Evolutionary conservation across 2,797 vertebrate genomes (phyloP), one percentile per base, ranked within the genome.

Genomic region (Phoebastria nigripes): DNA sequence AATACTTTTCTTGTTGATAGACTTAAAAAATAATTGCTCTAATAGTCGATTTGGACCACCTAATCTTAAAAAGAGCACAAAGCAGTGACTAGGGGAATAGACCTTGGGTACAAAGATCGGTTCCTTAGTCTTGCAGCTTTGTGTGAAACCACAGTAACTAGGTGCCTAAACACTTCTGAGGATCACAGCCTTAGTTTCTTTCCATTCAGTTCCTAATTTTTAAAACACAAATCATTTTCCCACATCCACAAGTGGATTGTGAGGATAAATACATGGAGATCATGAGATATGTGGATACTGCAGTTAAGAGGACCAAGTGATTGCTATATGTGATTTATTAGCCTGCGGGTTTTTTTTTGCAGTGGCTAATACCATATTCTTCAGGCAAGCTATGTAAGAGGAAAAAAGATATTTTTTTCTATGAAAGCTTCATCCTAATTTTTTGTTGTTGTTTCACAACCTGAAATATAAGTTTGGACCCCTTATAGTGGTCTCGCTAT

Each of bases 61-160:
- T 81, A 46, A 56, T 74, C 37, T 85, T 72, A 66, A 59, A 84
- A 93, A 58, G 41, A 82, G 5, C 25, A 62, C 55, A 77, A 76
- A 89, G 9, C 24, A 82, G 16, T 59, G 35, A 55, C 6, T 10
- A 67, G 18, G 22, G 16, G 41, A 85, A 42, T 31, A 71, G 52
- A 90, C 4, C 15, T 21, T 51, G 52, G 26, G 9, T 55, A 42
- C 41, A 74, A 81, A 67, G 37, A 71, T 46, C 3, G 4, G 37
- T n/a, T 82, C 25, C 22, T 87, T 73, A 44, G 41, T 89, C 77
- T 78, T 61, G 22, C 22, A 88, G 13, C 21, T 92, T 87, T 84
- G 24, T 83, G 24, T 62, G 16, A 92, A 74, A 69, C 2, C 28
- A 49, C 65, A 84, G 51, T 52, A 91, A 69, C 19, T 31, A 73